A percentile compares a stretch with the other conserved stretches of the same genome.
These are phyloP conservation scores for Sander vitreus DNA, from an alignment of 2,113 vertebrate species.

Conservation along the genomic window DNA sequence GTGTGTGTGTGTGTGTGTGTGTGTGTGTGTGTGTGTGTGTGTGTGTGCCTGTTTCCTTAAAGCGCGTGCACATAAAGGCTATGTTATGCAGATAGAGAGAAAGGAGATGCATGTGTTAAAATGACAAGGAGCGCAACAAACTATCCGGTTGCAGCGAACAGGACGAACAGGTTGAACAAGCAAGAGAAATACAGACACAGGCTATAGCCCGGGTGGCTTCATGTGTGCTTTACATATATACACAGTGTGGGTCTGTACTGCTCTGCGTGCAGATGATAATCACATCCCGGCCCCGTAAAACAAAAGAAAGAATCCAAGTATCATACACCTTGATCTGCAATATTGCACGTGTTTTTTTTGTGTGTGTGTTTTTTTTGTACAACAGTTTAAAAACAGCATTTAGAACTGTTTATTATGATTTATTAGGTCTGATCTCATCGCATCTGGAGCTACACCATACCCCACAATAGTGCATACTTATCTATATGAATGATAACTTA, in stretches of 20 bases:
- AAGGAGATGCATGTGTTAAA: slow-evolving; percentile 35
- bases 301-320: not conserved
- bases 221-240: not conserved
- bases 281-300: not conserved
- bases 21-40: not conserved
- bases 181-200: slow-evolving; percentile 6
- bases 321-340: not conserved
- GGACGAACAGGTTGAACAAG: slow-evolving; percentile 79
- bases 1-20: slow-evolving; percentile 8
- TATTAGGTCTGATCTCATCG: not conserved
- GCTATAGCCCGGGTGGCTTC: slow-evolving; percentile 45
- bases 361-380: not conserved
- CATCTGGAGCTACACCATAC: not conserved
- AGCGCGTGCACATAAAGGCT: slow-evolving; percentile 8
- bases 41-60: slow-evolving; percentile 5
- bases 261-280: not conserved
- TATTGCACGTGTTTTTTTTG: not conserved
- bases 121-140: slow-evolving; percentile 55
- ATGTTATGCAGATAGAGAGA: not conserved
- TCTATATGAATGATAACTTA: not conserved
- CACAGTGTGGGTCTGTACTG: not conserved
- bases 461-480: not conserved
- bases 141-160: slow-evolving; percentile 71
- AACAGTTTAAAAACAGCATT: not conserved
- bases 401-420: not conserved